Percentiles rank a stretch among this genome's conserved stretches.
phyloP scores from a whole-genome alignment of 2,888 invertebrate species.

The Melanotus villosus region DNA sequence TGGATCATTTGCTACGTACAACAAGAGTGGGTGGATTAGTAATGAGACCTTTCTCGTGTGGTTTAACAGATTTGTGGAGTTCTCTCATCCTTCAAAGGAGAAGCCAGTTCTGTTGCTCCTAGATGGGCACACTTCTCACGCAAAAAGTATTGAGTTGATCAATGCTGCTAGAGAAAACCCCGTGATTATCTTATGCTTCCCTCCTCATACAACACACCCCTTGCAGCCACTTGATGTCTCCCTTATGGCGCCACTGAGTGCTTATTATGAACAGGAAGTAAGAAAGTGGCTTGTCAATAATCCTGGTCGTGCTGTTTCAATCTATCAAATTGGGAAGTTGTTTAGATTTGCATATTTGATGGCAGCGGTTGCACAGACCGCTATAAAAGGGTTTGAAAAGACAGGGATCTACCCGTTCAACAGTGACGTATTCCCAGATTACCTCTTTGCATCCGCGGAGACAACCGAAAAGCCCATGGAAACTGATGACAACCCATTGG shows the following conservation, averaged over 20 bases:
- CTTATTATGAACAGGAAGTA: background rate
- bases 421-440: background rate
- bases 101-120: background rate
- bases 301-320: background rate
- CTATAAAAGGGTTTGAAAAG: constrained; percentile 2
- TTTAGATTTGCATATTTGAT: background rate
- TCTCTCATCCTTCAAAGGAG: background rate
- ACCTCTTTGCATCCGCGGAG: background rate
- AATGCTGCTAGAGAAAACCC: constrained; percentile 20
- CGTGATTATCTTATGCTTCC: constrained; percentile 47
- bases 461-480: background rate
- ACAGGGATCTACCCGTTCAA: background rate
- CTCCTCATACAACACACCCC: constrained; percentile 48
- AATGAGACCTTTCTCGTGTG: constrained; percentile 39
- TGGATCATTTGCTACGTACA: constrained; percentile 32
- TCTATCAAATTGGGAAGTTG: background rate
- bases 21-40: constrained; percentile 45
- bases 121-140: background rate
- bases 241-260: background rate
- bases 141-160: background rate
- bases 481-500: background rate
- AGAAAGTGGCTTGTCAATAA: background rate
- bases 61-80: constrained; percentile 45
- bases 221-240: constrained; percentile 56
- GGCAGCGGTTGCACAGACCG: background rate